Evolutionary conservation across 2,113 vertebrate genomes (phyloP), one percentile per base, ranked within the genome.

Genomic region (Halichoerus grypus): DNA sequence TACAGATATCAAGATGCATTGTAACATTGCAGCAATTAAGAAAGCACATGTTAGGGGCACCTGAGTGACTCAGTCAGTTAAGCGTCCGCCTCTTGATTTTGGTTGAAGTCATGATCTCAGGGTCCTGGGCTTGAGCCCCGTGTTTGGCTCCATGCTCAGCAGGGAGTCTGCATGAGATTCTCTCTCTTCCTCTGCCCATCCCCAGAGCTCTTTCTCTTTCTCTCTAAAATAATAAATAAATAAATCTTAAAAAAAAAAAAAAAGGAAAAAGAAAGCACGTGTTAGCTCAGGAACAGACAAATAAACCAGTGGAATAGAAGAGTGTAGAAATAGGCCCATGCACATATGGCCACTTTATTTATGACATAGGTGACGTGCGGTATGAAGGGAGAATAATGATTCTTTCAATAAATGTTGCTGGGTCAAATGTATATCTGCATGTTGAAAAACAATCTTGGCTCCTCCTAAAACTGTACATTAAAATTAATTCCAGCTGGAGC

Each of bases 381-480:
- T n/a, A 5, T 1, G 36, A 69, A 59, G 2, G 15, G 14, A 4
- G 49, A 80, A 22, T 13, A 18, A 31, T 11, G 7, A 22, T 11
- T 15, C 2, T 95, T 84, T 91, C 57, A 26, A 36, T 31, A 67
- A 84, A 7, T 59, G 3, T 84, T 90, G 15, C 14, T 86, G 15
- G 33, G 4, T 84, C 16, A 80, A 84, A 28, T 57, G 1, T 22
- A 24, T 57, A 71, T 16, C 49, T 51, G 49, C 19, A 15, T 59
- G 16, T 51, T 82, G 51, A 85, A 63, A 84, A 69, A 36, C 16
- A 88, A 72, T 0, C n/a, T 83, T 51, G 26, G 87, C 22, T 6
- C n/a, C 42, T 86, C 46, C 90, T 67, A 94, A 88, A 94, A 46
- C 16, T 72, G 26, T 84, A 16, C 19, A n/a, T 88, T 88, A 74